Evolutionary conservation across 2,888 invertebrate genomes (phyloP).

Genomic region (Metallyticus violacea): DNA sequence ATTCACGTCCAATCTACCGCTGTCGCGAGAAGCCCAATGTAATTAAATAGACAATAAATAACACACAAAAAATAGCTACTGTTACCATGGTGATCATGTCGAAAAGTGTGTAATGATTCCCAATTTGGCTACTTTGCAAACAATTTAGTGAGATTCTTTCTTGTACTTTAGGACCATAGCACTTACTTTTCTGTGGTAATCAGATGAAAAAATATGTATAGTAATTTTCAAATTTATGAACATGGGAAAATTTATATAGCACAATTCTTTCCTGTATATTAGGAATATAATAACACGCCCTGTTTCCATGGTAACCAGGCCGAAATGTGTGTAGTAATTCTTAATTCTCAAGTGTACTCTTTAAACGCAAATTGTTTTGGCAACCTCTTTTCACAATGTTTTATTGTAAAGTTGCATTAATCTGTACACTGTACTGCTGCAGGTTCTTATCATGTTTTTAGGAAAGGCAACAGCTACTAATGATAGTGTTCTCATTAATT

Average conservation of each 20-base stretch:
- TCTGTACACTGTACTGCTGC: too few relatives aligned
- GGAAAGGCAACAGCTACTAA: not conserved
- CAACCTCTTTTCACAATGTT: too few relatives aligned
- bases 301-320: not conserved
- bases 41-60: too few relatives aligned
- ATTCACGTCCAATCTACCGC: too few relatives aligned
- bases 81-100: not conserved
- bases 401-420: too few relatives aligned
- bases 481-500: not conserved
- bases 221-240: not conserved
- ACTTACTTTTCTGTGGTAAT: not conserved
- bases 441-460: too few relatives aligned
- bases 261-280: not conserved
- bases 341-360: too few relatives aligned
- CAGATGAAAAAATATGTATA: not conserved
- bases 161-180: not conserved
- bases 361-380: too few relatives aligned
- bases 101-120: not conserved
- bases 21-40: too few relatives aligned
- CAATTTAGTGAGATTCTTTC: not conserved
- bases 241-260: too few relatives aligned
- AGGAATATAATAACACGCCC: too few relatives aligned
- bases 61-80: too few relatives aligned
- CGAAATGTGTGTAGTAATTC: not conserved
- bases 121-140: not conserved